Evolutionary conservation across 2,797 vertebrate species (phyloP).

Genomic region (Phrynocephalus guinanensis): DNA sequence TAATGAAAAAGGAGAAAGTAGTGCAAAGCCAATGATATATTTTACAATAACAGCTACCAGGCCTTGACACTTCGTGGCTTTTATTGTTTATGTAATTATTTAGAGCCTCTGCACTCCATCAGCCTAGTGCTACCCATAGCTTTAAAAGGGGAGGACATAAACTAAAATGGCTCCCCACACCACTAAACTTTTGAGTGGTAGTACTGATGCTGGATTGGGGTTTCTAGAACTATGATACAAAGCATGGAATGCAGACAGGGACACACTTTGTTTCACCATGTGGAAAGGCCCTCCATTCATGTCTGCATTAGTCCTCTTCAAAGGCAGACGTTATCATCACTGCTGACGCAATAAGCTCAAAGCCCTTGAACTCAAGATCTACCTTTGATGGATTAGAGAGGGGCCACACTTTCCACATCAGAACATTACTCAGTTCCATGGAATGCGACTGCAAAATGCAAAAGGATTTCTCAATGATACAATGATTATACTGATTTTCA

Average conservation of each 20-base stretch:
- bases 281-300: neutral
- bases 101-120: neutral
- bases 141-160: neutral
- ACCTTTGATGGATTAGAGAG: conserved; percentile 18
- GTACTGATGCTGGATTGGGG: neutral
- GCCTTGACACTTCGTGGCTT: neutral
- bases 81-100: neutral
- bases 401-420: neutral
- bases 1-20: neutral
- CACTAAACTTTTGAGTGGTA: neutral
- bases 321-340: conserved; percentile 20
- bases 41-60: neutral
- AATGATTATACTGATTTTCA: neutral
- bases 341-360: neutral
- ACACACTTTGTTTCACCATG: neutral
- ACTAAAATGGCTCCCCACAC: neutral
- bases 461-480: neutral
- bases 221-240: neutral
- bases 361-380: conserved; percentile 25
- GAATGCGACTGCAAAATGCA: conserved; percentile 10
- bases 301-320: neutral
- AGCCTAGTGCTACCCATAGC: neutral
- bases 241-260: neutral
- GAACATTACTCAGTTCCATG: conserved; percentile 13
- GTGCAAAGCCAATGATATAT: neutral